phyloP scores from a whole-genome alignment of 2,113 vertebrate species.

The Podarcis raffonei region DNA sequence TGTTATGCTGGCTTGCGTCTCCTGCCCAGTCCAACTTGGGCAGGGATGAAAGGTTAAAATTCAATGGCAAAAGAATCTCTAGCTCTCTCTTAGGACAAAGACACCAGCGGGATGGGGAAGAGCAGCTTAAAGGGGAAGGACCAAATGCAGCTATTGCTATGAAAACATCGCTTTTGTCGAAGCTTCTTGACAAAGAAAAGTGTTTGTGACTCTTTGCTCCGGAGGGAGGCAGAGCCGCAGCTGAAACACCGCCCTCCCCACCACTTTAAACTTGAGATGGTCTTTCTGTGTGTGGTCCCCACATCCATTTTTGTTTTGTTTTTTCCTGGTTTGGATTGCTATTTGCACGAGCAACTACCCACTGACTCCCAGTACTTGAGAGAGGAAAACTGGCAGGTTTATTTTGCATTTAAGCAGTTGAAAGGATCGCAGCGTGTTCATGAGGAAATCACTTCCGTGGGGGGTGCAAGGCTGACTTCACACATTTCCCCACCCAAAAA shows the following conservation, averaged over 20 bases:
- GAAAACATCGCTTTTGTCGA: conserved; percentile 29
- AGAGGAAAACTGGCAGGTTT: background rate
- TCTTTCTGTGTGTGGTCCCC: background rate
- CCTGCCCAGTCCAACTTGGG: conserved; percentile 8
- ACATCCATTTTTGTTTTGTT: background rate
- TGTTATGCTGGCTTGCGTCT: conserved; percentile 7
- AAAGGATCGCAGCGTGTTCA: background rate
- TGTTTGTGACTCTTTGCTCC: conserved; percentile 5
- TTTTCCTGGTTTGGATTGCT: background rate
- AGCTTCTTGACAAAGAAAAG: background rate
- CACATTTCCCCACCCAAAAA: background rate
- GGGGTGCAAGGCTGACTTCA: background rate
- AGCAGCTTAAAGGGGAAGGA: background rate
- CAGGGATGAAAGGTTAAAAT: conserved; percentile 24
- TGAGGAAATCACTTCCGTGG: background rate
- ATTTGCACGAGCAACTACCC: background rate
- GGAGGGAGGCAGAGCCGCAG: background rate
- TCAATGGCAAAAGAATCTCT: conserved; percentile 11
- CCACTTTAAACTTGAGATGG: background rate
- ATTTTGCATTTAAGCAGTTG: background rate
- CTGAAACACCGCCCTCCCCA: background rate
- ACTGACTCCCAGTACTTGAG: background rate
- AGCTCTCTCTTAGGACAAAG: conserved; percentile 10
- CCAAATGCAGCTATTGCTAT: background rate
- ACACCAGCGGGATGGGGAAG: background rate